Conservation (phyloP, 2,797 vertebrate genomes). For the Sebastes matsubarae region DNA sequence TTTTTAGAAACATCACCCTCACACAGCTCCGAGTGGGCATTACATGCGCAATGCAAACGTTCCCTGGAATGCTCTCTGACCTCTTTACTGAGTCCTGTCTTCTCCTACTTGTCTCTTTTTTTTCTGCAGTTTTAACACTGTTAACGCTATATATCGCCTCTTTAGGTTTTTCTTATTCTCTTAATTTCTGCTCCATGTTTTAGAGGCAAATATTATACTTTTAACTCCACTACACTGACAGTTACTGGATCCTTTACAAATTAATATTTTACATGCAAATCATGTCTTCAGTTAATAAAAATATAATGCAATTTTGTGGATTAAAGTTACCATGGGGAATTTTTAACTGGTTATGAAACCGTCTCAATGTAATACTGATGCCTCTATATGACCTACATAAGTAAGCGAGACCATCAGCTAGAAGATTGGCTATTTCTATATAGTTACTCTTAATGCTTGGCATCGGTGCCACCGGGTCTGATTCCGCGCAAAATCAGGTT, state of each 20-base stretch:
- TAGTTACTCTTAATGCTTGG: too few species aligned
- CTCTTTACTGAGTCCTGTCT: constrained; percentile 25
- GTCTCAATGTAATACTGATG: neutral
- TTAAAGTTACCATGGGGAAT: too few species aligned
- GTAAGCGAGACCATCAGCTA: neutral
- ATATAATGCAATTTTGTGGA: neutral
- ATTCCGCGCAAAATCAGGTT: too few species aligned
- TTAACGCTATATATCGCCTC: neutral
- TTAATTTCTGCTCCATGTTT: neutral
- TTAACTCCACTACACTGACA: neutral
- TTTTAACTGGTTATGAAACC: neutral
- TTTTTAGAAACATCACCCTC: constrained; percentile 30
- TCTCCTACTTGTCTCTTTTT: neutral
- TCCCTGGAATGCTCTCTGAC: constrained; percentile 35
- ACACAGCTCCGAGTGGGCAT: constrained; percentile 31
- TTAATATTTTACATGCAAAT: neutral
- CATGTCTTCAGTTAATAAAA: neutral
- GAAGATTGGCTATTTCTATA: neutral
- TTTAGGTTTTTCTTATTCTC: neutral
- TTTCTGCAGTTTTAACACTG: constrained; percentile 9
- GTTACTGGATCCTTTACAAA: neutral
- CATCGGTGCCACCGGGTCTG: too few species aligned
- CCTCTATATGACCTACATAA: neutral
- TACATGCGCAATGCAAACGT: constrained; percentile 34
- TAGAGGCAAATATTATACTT: too few species aligned